Base-by-base conservation (phyloP, 2,797 vertebrate species). In the Merluccius polli region DNA sequence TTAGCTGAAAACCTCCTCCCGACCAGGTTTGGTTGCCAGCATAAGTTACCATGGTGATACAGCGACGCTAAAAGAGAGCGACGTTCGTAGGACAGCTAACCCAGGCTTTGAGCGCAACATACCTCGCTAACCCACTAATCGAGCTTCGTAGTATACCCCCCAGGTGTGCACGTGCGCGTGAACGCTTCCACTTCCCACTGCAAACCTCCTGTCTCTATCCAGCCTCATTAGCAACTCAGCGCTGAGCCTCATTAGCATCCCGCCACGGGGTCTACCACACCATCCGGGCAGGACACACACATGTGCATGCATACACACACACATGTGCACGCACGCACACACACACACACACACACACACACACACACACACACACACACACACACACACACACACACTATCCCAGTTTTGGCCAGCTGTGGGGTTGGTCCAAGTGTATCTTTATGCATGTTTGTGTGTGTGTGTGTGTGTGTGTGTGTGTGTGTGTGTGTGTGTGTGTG, bases 211-310 rank as follows among this genome's bases (percentile, higher is more conserved):
- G 29, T 4, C 67, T 32, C 48, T 5, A 33, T 88, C 80, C 84
- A 89, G 84, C 86, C 86, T 89, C 71, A 75, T 90, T 87, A 87
- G 74, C 31, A 9, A 81, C 84, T 79, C 81, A 82, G 82, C 31
- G 73, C 76, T 63, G 21, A 11, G 79, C 84, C 38, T 11, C 30
- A 31, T 69, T 69, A 69, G 67, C 30, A 16, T 16, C 67, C 30
- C 2, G 67, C 27, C 67, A 10, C 67, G 27, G 67, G 27, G 69
- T 33, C 69, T 68, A 65, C 81, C 80, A 63, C 38, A 73, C 81
- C 71, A 75, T 59, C 16, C 38, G 75, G 68, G 73, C 79, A 71
- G 65, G 77, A 82, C 77, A 67, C 81, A 33, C 24, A 35, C 21
- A 32, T 63, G 71, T 5, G 18, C 65, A 72, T 59, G 78, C 52